Percentiles rank a stretch among this genome's conserved stretches.
phyloP scores from a whole-genome alignment of 1,140 invertebrate species.

The Lepeophtheirus salmonis region DNA sequence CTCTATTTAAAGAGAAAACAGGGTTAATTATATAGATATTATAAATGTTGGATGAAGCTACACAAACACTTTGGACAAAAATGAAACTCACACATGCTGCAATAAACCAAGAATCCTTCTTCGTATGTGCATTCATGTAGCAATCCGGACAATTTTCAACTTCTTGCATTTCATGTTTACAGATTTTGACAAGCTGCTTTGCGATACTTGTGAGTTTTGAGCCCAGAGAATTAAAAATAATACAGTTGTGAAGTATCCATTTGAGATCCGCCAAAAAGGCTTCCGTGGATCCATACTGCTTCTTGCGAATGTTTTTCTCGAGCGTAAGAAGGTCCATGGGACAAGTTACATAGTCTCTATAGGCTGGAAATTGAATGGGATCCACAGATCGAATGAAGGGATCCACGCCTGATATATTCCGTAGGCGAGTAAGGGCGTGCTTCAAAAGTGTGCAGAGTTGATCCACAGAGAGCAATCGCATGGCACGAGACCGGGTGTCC shows the following conservation, averaged over 20 bases:
- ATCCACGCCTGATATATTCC: conserved; percentile 44
- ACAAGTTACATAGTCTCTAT: conserved; percentile 56
- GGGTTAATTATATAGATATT: not conserved
- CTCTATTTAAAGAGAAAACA: conserved; percentile 27
- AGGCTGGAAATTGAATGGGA: conserved; percentile 42
- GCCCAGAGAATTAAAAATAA: conserved; percentile 59
- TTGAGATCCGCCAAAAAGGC: conserved; percentile 69
- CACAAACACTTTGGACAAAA: not conserved
- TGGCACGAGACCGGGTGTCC: conserved; percentile 43
- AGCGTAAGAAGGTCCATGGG: conserved; percentile 61
- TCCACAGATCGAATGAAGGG: conserved; percentile 56
- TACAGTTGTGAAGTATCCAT: conserved; percentile 80
- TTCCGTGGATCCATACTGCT: conserved; percentile 67
- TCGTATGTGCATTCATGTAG: conserved; percentile 63
- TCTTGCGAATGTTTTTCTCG: conserved; percentile 51
- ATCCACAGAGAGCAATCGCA: conserved; percentile 48
- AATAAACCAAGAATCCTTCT: conserved; percentile 62
- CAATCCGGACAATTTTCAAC: conserved; percentile 86
- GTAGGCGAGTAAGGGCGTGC: conserved; percentile 50
- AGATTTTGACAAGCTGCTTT: conserved; percentile 42
- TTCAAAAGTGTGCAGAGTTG: conserved; percentile 51
- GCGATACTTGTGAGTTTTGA: conserved; percentile 54
- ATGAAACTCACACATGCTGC: conserved; percentile 53
- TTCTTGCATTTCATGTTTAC: conserved; percentile 40
- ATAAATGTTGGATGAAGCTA: too few relatives aligned